Conservation (phyloP, 2,113 vertebrate species). For the Myiozetetes cayanensis region DNA sequence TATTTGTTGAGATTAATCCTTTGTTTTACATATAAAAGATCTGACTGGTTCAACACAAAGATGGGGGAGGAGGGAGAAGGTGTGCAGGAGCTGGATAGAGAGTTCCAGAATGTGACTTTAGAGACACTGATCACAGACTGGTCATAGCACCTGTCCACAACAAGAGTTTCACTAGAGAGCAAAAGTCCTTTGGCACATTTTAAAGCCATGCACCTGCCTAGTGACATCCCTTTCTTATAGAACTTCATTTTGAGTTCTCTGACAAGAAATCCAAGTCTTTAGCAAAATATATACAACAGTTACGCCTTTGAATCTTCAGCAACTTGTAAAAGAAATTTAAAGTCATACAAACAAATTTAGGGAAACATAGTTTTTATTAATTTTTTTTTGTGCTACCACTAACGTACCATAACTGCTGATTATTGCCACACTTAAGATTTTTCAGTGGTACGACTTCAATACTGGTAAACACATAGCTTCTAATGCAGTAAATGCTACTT, state of each 20-base stretch:
- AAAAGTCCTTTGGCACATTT: not conserved
- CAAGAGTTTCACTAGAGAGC: not conserved
- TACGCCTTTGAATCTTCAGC: not conserved
- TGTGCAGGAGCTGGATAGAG: not conserved
- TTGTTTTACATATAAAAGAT: not conserved
- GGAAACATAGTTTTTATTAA: not conserved
- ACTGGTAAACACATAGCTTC: not conserved
- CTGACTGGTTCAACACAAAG: not conserved
- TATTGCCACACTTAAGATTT: not conserved
- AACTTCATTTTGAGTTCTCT: not conserved
- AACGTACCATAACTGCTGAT: not conserved
- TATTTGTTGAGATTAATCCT: not conserved
- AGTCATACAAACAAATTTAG: not conserved
- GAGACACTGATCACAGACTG: not conserved
- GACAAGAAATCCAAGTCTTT: not conserved
- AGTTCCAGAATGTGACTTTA: not conserved
- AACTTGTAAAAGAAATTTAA: not conserved
- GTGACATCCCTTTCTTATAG: not conserved
- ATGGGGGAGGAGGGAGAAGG: rapidly evolving
- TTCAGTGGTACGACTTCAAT: not conserved
- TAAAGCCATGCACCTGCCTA: not conserved
- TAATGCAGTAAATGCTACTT: not conserved
- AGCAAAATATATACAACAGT: not conserved
- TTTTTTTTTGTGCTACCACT: not conserved
- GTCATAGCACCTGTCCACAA: not conserved